Evolutionary conservation across 1,140 invertebrate genomes (phyloP).

Genomic region (Daktulosphaira vitifoliae): DNA sequence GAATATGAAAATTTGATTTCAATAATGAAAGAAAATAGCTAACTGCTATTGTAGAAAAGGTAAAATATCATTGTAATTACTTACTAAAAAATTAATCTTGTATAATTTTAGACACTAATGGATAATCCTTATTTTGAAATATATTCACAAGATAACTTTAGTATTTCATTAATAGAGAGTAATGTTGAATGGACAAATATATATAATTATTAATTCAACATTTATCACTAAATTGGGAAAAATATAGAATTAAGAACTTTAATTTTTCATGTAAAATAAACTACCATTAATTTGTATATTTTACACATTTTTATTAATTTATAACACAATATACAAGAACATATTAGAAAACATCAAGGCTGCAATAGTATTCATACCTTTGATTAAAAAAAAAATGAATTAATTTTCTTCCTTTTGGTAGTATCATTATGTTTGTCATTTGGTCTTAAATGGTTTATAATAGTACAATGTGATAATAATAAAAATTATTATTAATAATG

Average conservation of each 20-base stretch:
- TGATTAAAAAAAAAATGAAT: too few relatives aligned
- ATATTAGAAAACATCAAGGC: too few relatives aligned
- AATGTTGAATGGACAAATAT: conserved; percentile 9
- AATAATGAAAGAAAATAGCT: conserved; percentile 1
- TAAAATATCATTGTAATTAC: background rate
- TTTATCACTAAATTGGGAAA: conserved; percentile 11
- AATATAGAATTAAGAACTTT: background rate
- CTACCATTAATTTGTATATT: too few relatives aligned
- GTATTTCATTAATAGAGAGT: conserved; percentile 18
- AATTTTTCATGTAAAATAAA: background rate
- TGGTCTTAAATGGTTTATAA: too few relatives aligned
- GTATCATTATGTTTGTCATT: too few relatives aligned
- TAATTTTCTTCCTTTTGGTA: too few relatives aligned
- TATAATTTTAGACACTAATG: conserved; percentile 15
- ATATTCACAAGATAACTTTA: background rate
- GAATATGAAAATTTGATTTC: background rate
- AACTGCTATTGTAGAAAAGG: conserved; percentile 1
- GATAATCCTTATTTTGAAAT: conserved; percentile 13
- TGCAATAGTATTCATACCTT: too few relatives aligned
- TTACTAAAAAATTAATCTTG: too few relatives aligned
- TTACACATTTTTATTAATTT: too few relatives aligned
- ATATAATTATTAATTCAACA: conserved; percentile 20
- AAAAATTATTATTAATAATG: too few relatives aligned
- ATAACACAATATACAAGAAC: too few relatives aligned
- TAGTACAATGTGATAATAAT: too few relatives aligned